These are phyloP conservation scores for Platysteira castanea DNA, from an alignment of 2,113 vertebrate genomes.

Conservation along the genomic window DNA sequence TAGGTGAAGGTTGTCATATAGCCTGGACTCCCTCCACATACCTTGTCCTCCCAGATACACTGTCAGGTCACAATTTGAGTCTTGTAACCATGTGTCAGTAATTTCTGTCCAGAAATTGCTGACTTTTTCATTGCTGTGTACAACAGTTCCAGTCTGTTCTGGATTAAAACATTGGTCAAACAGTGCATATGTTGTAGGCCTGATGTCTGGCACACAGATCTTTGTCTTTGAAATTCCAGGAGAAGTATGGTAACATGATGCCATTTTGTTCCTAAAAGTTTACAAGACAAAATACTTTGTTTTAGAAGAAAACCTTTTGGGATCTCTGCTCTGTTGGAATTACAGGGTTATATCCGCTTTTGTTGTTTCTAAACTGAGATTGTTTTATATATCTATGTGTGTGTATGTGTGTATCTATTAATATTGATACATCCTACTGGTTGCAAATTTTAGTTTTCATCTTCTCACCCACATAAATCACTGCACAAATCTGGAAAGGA, in stretches of 20 bases:
- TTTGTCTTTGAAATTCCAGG: not conserved
- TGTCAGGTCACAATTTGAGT: not conserved
- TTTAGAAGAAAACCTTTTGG: not conserved
- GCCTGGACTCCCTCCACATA: not conserved
- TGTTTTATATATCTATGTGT: too few species aligned
- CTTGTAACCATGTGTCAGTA: not conserved
- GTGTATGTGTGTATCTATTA: not conserved
- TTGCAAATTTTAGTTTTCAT: not conserved
- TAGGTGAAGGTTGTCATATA: not conserved
- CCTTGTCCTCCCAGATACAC: not conserved
- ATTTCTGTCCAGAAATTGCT: not conserved
- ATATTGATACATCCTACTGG: not conserved
- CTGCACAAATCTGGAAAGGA: not conserved
- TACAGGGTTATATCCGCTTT: not conserved
- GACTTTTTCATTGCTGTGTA: not conserved
- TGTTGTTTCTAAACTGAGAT: not conserved
- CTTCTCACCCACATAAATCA: not conserved
- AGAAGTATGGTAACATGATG: not conserved
- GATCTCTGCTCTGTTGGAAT: not conserved
- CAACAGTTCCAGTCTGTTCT: not conserved
- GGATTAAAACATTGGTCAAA: not conserved
- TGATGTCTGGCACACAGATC: not conserved
- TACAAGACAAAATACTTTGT: not conserved
- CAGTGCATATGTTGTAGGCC: not conserved
- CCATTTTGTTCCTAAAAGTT: not conserved